A percentile compares a stretch with the other conserved stretches of the same genome.
phyloP scores from a whole-genome alignment of 2,113 vertebrate genomes.

The Mungos mungo region DNA sequence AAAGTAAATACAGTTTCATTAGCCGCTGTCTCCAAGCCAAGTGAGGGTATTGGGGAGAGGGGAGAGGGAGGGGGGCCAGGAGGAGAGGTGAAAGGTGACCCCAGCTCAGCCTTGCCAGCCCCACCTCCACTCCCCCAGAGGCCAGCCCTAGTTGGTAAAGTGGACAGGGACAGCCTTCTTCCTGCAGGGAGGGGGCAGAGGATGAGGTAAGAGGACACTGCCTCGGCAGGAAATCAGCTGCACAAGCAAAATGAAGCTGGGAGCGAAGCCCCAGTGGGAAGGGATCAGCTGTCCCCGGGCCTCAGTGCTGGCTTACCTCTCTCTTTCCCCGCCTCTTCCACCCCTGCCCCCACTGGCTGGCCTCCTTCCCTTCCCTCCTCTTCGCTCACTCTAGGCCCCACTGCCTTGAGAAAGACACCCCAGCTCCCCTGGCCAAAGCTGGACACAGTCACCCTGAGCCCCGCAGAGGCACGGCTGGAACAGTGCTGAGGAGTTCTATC shows the following conservation, averaged over 20 bases:
- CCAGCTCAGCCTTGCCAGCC: neutral
- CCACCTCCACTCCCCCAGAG: neutral
- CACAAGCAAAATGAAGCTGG: neutral
- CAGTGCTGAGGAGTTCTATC: neutral
- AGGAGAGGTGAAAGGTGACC: neutral
- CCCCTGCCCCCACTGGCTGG: neutral
- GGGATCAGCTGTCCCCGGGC: constrained; percentile 44
- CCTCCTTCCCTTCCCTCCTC: neutral
- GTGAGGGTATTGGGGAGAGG: neutral
- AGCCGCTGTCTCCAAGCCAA: neutral
- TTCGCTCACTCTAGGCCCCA: neutral
- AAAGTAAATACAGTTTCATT: neutral
- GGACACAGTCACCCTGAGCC: neutral
- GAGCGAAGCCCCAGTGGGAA: constrained; percentile 27
- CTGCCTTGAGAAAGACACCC: neutral
- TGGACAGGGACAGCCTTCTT: neutral
- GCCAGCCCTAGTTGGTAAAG: neutral
- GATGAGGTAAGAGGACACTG: constrained; percentile 21
- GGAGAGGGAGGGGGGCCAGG: neutral
- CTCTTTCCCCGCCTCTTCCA: neutral
- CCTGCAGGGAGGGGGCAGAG: neutral
- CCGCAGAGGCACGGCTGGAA: neutral
- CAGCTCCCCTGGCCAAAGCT: neutral
- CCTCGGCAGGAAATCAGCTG: constrained; percentile 37
- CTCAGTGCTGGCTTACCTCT: neutral